phyloP scores from a whole-genome alignment of 2,797 vertebrate genomes.

The Melanotaenia pygmaea region DNA sequence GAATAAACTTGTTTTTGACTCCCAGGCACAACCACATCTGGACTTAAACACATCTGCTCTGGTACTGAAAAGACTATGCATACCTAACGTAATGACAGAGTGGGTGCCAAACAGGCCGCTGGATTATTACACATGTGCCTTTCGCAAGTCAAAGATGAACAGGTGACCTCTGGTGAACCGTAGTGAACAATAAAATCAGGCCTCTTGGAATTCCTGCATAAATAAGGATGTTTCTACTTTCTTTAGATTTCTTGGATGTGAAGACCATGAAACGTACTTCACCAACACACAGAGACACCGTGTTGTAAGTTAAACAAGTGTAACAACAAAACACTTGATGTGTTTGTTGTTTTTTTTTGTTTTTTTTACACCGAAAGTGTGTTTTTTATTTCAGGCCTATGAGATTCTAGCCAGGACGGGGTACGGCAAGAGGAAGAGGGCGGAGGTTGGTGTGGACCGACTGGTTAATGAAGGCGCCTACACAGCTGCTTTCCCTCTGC shows the following conservation, averaged over 20 bases:
- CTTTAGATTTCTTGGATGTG: conserved; percentile 83
- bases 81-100: conserved; percentile 81
- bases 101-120: conserved; percentile 81
- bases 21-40: conserved; percentile 80
- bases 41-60: conserved; percentile 79
- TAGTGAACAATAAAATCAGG: neutral
- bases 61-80: conserved; percentile 73
- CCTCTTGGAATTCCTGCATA: neutral
- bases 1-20: conserved; percentile 10
- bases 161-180: conserved; percentile 60
- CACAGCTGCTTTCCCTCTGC: conserved; percentile 82
- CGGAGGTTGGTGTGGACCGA: conserved; percentile 83
- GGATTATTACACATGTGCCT: conserved; percentile 85
- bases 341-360: neutral
- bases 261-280: conserved; percentile 80
- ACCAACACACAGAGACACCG: conserved; percentile 83
- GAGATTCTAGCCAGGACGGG: conserved; percentile 83
- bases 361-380: neutral
- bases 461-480: conserved; percentile 83
- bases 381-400: conserved; percentile 75
- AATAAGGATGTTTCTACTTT: neutral
- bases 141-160: conserved; percentile 83
- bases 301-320: conserved; percentile 75
- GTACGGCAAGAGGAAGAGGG: conserved; percentile 83
- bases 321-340: neutral